Evolutionary conservation across 2,113 vertebrate species (phyloP), one percentile per base, ranked within the genome.

Genomic region (Campylorhamphus procurvoides): DNA sequence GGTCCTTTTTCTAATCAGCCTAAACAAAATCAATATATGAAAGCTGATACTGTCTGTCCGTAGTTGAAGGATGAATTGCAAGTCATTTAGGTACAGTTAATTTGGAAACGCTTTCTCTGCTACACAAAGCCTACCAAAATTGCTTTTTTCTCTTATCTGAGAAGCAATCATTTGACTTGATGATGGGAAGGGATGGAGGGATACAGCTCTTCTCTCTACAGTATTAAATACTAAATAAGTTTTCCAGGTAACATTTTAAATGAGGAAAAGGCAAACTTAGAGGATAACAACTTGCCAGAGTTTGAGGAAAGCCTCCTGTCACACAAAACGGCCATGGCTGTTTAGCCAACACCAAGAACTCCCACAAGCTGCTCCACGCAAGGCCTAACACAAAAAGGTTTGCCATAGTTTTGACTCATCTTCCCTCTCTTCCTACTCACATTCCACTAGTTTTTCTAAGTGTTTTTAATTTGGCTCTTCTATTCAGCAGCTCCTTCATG

Each of bases 1-100:
- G 0, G 19, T 63, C 22, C 10, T 67, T 55, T 84, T 88, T 84
- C 50, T 93, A 92, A 96, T 95, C 76, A 89, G 31, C 73, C 56
- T 59, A 52, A 91, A 31, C 33, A 92, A 94, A 90, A 96, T 97
- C 93, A 1, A 96, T 97, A 64, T 14, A 28, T 7, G 20, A 87
- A 76, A 90, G 52, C 7, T 93, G 44, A 78, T 78, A 46, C 3
- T 1, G 0, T 11, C 24, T 74, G 42, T 46, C 39, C 14, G 62
- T 47, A 52, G 64, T 6, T 60, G 47, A 84, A 84, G 42, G 52
- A 89, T 52, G 40, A 92, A 76, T 88, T 93, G 52, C 50, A 92
- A 93, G 68, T 63, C 18, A 84, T 79, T 92, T 72, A 81, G 47
- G 55, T 89, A 69, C 42, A 89, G 90, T 85, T 91, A 82, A 94